Evolutionary conservation across 2,797 vertebrate genomes (phyloP), one percentile per base, ranked within the genome.

Genomic region (Neosalanx taihuensis): DNA sequence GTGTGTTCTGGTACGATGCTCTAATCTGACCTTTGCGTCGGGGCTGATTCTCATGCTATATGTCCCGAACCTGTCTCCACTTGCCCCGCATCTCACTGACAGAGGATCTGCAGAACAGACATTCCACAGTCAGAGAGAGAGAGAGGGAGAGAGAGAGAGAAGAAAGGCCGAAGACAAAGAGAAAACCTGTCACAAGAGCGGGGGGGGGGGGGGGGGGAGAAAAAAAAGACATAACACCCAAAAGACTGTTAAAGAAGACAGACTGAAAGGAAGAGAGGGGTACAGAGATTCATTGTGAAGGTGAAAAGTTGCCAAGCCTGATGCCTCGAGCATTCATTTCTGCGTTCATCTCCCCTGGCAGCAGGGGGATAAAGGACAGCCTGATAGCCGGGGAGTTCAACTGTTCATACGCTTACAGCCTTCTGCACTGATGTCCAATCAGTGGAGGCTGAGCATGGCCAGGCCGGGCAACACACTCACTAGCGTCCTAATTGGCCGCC

Each of bases 61-160:
- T 59, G 13, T 20, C 82, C 86, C 83, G 72, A 89, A 92, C 93
- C 88, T 92, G 92, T 91, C 91, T 79, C 78, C 90, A 93, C 92
- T 91, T 80, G 91, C 87, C 89, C 84, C 83, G 67, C 85, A 86
- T 86, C 83, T 85, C 75, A 64, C 79, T 85, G 88, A 91, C 90
- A 91, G 84, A 86, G 80, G 82, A 90, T 86, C 86, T 83, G 79
- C 79, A 81, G 78, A 79, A 26, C 79, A 82, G 79, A 79, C 88
- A 92, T 91, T 92, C 91, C 87, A 86, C 81, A 86, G 76, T 68
- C 82, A 76, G 62, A 72, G 67, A 76, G 64, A 67, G 62, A 61
- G 62, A 64, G 62, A 61, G 51, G 63, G 71, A n/a, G 66, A 31
- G 33, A 71, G 80, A 74, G 79, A 76, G 60, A 41, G 67, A 31